Evolutionary conservation across 2,888 invertebrate species (phyloP).

Genomic region (Stomorhina lunata): DNA sequence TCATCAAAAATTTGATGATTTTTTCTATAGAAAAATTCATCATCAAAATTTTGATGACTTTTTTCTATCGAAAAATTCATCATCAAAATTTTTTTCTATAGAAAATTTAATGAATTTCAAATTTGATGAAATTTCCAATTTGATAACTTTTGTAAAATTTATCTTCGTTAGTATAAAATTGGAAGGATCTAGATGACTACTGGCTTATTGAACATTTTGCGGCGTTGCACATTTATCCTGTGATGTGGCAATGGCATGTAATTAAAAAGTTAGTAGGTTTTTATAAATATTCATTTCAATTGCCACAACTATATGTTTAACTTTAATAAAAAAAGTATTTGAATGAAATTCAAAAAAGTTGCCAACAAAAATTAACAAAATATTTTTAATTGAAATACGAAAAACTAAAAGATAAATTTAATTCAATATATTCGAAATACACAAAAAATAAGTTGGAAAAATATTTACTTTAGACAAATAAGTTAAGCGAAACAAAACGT

Average conservation of each 20-base stretch:
- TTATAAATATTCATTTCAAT: neutral
- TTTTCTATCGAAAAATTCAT: too few relatives aligned
- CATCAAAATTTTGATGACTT: too few relatives aligned
- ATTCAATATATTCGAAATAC: neutral
- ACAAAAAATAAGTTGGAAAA: too few relatives aligned
- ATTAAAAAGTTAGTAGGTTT: constrained; percentile 11
- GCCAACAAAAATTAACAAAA: neutral
- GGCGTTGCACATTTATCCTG: neutral
- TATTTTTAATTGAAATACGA: neutral
- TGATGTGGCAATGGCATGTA: constrained; percentile 30
- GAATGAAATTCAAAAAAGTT: neutral
- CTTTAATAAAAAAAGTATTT: neutral
- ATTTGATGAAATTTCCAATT: too few relatives aligned
- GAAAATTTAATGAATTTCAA: too few relatives aligned
- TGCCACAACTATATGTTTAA: neutral
- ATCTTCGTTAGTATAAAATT: too few relatives aligned
- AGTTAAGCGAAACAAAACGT: too few relatives aligned
- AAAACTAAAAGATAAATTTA: neutral
- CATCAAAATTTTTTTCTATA: too few relatives aligned
- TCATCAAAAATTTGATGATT: too few relatives aligned
- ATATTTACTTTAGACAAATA: too few relatives aligned
- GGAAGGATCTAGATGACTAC: neutral
- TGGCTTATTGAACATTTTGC: neutral
- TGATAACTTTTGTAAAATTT: too few relatives aligned
- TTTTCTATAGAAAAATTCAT: too few relatives aligned